Percentiles rank a stretch among this genome's conserved stretches.
phyloP scores from a whole-genome alignment of 30 jellyfish, hydroid and myxozoan species.

The Euphysa ruthae region DNA sequence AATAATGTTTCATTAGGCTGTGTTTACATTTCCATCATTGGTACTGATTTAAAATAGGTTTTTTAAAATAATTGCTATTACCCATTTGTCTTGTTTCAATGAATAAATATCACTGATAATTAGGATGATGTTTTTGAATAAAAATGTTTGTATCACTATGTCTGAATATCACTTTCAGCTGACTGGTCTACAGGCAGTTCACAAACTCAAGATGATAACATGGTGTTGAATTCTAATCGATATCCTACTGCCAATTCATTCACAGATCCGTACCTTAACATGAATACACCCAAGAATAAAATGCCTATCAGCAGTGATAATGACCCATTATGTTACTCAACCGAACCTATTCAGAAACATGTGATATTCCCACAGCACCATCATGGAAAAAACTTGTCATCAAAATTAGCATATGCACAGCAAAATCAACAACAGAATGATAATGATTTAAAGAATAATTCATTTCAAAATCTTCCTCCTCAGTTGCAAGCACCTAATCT shows the following conservation, averaged over 20 bases:
- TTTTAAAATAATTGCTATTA: too few relatives aligned
- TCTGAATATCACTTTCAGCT: too few relatives aligned
- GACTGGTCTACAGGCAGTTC: background rate
- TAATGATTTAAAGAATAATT: background rate
- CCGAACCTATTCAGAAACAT: background rate
- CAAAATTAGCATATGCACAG: background rate
- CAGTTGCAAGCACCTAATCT: slow-evolving; percentile 97
- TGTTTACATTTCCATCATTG: too few relatives aligned
- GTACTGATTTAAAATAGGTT: too few relatives aligned
- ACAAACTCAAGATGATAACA: background rate
- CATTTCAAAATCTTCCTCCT: slow-evolving; percentile 73
- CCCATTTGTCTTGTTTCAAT: too few relatives aligned
- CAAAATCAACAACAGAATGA: too few relatives aligned
- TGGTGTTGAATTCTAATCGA: background rate
- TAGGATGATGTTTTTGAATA: too few relatives aligned
- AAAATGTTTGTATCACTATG: too few relatives aligned
- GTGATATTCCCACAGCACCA: background rate
- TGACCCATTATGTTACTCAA: background rate
- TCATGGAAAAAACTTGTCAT: background rate
- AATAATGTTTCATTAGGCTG: too few relatives aligned
- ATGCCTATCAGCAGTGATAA: background rate
- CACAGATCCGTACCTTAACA: background rate
- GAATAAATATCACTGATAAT: too few relatives aligned
- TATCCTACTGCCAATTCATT: background rate
- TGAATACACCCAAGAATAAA: background rate